Conservation (phyloP, 2,888 invertebrate genomes). For the Criorhina ranunculi region DNA sequence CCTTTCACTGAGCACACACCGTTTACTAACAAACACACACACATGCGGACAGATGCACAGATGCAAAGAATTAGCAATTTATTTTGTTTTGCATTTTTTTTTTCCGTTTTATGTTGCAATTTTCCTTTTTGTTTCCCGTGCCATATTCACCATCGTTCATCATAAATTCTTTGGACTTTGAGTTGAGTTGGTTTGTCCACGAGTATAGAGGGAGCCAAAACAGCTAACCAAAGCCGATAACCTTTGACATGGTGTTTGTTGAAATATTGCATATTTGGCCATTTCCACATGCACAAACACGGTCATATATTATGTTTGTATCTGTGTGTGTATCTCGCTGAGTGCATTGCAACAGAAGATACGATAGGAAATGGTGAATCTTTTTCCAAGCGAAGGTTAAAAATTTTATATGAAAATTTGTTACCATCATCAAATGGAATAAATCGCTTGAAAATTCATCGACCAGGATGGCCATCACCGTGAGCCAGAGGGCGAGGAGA, state of each 20-base stretch:
- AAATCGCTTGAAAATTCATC: conserved; percentile 65
- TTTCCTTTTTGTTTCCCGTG: conserved; percentile 9
- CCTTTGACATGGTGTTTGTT: conserved; percentile 72
- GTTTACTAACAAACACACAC: no score
- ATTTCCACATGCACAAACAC: conserved; percentile 68
- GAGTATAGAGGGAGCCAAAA: conserved; percentile 33
- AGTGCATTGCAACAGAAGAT: conserved; percentile 39
- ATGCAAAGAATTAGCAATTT: conserved; percentile 53
- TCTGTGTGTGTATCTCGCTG: not conserved
- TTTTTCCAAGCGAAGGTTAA: conserved; percentile 32
- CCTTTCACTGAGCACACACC: conserved; percentile 35
- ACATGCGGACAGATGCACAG: no score
- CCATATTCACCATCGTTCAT: conserved; percentile 47
- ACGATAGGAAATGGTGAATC: not conserved
- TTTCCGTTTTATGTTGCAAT: conserved; percentile 22
- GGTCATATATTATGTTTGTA: conserved; percentile 27
- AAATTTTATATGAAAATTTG: conserved; percentile 59
- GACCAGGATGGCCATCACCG: conserved; percentile 10
- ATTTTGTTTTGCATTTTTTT: conserved; percentile 41
- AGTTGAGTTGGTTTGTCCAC: conserved; percentile 4
- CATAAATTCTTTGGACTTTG: conserved; percentile 64
- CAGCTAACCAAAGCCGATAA: conserved; percentile 67
- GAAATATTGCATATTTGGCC: conserved; percentile 75
- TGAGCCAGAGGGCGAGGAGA: not conserved
- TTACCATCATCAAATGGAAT: conserved; percentile 63